Base-by-base conservation (phyloP, 2,113 vertebrate species). In the Paraplagusia blochii region DNA sequence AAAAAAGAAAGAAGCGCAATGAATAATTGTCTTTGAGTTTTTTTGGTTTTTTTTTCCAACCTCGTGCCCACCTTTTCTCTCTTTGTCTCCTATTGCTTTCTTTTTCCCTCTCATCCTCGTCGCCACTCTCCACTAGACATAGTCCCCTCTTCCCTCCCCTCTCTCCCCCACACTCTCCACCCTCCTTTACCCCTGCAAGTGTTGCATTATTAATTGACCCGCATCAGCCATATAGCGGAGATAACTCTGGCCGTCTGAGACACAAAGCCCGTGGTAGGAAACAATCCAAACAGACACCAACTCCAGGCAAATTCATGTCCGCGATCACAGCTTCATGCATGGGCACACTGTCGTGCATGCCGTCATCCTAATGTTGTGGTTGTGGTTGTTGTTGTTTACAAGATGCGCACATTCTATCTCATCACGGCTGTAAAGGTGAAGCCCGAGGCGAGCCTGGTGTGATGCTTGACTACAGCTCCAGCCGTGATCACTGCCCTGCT, bases 121-220 rank as follows among this genome's bases (percentile, higher is more conserved):
- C 55, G 45, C 54, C 15, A 55, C n/a, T 7, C 40, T 61, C 45
- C 53, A 47, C 53, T 48, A 80, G 74, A 76, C 66, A 76, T 54
- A 64, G 69, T 69, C 57, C 65, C 69, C 68, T 69, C 57, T 63
- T 66, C 68, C 22, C 3, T 29, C 22, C 54, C 14, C 53, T 13
- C 7, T 57, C 40, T 61, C 45, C 53, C 47, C 53, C 51, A 80
- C 51, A 80, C 66, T 74, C 57, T 62, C 72, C 69, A 58, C 65
- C 69, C 68, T 59, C 48, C 79, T 77, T 81, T 81, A 82, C 84
- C 83, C 80, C 78, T 77, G 79, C 77, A 83, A 85, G 63, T 81
- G 68, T 53, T 85, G 80, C 83, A 88, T 88, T 88, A 87, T 87
- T 88, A 84, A 88, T 83, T 70, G 72, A 72, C 64, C 80, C 76